phyloP scores from a whole-genome alignment of 1,140 invertebrate species.

The Apis dorsata region DNA sequence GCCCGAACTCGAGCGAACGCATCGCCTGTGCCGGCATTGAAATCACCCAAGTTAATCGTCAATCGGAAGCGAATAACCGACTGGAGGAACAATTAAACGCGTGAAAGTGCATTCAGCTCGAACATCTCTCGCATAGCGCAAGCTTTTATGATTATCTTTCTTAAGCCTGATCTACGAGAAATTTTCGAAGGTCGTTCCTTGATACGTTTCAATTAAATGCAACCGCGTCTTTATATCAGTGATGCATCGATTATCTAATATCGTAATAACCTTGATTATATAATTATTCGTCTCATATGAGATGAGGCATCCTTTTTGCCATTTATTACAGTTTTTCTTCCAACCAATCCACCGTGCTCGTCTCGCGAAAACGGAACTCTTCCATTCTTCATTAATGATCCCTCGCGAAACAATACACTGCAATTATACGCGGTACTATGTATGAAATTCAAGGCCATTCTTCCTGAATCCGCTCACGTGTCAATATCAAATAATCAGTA shows the following conservation, averaged over 20 bases:
- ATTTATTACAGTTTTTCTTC: conserved; percentile 25
- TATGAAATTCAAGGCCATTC: conserved; percentile 33
- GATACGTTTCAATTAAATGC: neutral
- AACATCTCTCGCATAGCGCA: conserved; percentile 2
- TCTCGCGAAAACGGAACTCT: conserved; percentile 5
- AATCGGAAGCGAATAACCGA: conserved; percentile 17
- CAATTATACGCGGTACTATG: conserved; percentile 13
- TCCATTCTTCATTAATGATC: conserved; percentile 7
- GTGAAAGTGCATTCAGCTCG: neutral
- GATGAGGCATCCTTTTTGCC: conserved; percentile 25
- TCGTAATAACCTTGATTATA: conserved; percentile 54
- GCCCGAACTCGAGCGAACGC: neutral
- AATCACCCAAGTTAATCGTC: conserved; percentile 30
- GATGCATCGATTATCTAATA: conserved; percentile 53
- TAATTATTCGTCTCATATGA: conserved; percentile 50
- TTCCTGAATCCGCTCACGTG: neutral
- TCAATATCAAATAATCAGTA: neutral
- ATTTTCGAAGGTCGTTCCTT: neutral
- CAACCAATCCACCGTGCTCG: conserved; percentile 8
- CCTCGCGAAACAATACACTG: neutral
- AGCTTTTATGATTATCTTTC: neutral
- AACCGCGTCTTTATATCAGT: conserved; percentile 34
- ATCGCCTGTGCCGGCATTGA: conserved; percentile 31
- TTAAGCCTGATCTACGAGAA: neutral
- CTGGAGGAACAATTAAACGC: conserved; percentile 12